Evolutionary conservation across 2,797 vertebrate species (phyloP), one percentile per base, ranked within the genome.

Genomic region (Phoeniculus purpureus): DNA sequence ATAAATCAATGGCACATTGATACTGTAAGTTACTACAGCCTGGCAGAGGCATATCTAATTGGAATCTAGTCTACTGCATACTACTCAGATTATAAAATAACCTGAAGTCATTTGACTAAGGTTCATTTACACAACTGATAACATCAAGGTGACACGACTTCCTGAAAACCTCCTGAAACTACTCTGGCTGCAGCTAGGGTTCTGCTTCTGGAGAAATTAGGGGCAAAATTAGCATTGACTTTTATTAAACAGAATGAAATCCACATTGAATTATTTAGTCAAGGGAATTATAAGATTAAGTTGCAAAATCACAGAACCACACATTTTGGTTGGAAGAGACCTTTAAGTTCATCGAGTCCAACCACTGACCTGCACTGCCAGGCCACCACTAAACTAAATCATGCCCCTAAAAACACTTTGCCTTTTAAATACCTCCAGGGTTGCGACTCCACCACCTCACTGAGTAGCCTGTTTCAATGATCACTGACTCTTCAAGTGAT

Each of bases 41-140:
- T 54, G 18, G 83, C 34, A 65, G 10, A 60, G 47, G 22, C 34
- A 37, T 29, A 74, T 59, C 18, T 54, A 65, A 65, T 16, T 12
- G 10, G n/a, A 80, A 85, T 60, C 56, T 58, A 78, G n/a, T 12
- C 60, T 52, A 47, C 17, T 3, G 6, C 3, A 10, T 70, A 34
- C 52, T 87, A 64, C 13, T 74, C 25, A 72, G n/a, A 80, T 89
- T 84, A 81, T 17, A 79, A 83, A 81, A 60, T 54, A 89, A 82
- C 12, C 9, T 25, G 6, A 8, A 14, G 9, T 31, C 7, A 2
- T 73, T 40, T 27, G 23, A 80, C 1, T 67, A 29, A 87, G 51
- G 48, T 77, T 66, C 40, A 71, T 71, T 87, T 85, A 77, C 80
- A 61, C 54, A 37, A 66, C 26, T 54, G 61, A 80, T 20, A 86